These are phyloP conservation scores for Erythrocercus mccallii DNA, from an alignment of 2,113 vertebrate species.

Conservation along the genomic window DNA sequence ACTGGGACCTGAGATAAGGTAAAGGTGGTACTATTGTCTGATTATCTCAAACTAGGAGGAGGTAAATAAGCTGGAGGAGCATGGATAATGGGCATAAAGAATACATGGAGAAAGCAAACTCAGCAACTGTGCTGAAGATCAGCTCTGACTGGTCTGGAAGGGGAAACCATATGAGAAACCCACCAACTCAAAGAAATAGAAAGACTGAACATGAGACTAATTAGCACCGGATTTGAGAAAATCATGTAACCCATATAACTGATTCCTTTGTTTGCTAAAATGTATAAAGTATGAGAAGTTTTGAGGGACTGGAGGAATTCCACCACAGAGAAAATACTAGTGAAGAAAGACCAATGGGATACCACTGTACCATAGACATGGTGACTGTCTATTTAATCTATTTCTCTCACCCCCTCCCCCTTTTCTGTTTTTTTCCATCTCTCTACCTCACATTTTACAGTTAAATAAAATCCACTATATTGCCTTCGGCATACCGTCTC, in stretches of 20 bases:
- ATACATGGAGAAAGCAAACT: fast-evolving
- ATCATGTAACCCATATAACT: background rate
- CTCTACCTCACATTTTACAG: background rate
- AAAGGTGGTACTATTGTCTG: background rate
- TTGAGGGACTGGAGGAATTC: background rate
- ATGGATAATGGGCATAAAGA: background rate
- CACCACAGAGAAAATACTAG: background rate
- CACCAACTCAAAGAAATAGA: background rate
- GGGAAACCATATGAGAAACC: background rate
- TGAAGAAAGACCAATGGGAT: background rate
- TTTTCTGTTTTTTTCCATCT: background rate
- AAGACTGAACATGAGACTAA: background rate
- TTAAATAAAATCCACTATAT: background rate
- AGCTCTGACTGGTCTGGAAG: background rate
- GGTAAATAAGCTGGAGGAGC: background rate
- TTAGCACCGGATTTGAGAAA: background rate
- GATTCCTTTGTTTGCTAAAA: background rate
- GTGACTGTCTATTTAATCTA: background rate
- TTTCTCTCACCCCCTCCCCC: background rate
- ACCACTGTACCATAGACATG: background rate
- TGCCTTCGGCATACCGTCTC: fast-evolving
- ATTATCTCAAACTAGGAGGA: background rate
- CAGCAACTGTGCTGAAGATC: background rate
- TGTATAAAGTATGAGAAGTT: background rate
- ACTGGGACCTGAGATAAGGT: background rate